Conservation (phyloP, 2,797 vertebrate genomes). For the Vireo griseus region DNA sequence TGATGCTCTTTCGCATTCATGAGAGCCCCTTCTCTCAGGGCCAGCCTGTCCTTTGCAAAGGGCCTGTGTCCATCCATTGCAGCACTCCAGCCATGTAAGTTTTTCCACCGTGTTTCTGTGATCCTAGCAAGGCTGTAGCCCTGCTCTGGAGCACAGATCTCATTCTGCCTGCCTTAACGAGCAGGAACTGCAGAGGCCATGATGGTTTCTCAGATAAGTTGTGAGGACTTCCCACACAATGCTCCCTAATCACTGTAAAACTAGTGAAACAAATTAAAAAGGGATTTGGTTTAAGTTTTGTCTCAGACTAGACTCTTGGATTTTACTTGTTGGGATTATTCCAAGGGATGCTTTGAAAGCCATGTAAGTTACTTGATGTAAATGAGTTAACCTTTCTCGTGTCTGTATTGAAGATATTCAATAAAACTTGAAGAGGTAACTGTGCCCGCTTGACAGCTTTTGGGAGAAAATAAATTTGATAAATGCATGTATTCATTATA, state of each 20-base stretch:
- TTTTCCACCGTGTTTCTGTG: background rate
- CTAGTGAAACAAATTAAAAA: background rate
- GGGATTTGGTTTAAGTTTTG: background rate
- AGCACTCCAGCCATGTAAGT: background rate
- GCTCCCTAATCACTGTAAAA: background rate
- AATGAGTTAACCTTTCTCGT: background rate
- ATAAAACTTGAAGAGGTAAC: background rate
- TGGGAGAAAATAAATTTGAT: background rate
- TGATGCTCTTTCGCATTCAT: background rate
- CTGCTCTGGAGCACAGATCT: background rate
- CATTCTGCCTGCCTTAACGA: background rate
- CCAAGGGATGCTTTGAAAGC: background rate
- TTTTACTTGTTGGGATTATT: background rate
- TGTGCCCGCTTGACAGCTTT: background rate
- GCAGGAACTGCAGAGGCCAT: background rate
- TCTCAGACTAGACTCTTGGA: background rate
- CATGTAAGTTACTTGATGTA: background rate
- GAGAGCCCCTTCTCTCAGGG: rapidly evolving
- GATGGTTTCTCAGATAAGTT: background rate
- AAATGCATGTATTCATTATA: background rate
- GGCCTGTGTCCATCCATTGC: background rate
- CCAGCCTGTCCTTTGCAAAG: background rate
- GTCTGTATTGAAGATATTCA: background rate
- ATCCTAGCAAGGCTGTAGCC: background rate
- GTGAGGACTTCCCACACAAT: background rate